phyloP scores from a whole-genome alignment of 2,797 vertebrate species.

The Semotilus atromaculatus region DNA sequence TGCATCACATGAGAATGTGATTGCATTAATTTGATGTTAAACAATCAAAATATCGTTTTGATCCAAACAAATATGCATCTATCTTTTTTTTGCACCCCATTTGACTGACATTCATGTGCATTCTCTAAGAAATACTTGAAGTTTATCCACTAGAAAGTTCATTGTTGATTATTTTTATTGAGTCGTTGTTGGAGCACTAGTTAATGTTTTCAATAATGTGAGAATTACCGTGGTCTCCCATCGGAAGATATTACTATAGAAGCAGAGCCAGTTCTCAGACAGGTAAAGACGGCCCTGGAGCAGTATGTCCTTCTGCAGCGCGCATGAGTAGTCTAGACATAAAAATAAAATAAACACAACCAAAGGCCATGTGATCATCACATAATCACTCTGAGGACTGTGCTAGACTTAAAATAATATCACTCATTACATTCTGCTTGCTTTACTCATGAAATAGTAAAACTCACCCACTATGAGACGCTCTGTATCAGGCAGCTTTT shows the following conservation, averaged over 20 bases:
- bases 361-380: constrained; percentile 10
- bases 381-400: neutral
- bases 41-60: neutral
- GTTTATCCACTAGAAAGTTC: neutral
- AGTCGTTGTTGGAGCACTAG: neutral
- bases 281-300: constrained; percentile 91
- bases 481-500: constrained; percentile 88
- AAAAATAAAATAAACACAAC: constrained; percentile 21
- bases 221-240: constrained; percentile 90
- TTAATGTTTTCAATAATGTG: neutral
- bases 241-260: constrained; percentile 95
- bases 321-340: constrained; percentile 89
- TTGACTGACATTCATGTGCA: neutral
- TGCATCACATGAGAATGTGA: neutral
- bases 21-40: neutral
- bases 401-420: neutral
- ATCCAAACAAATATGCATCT: neutral
- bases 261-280: constrained; percentile 93
- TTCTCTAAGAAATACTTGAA: neutral
- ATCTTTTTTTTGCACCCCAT: neutral
- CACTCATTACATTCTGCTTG: neutral
- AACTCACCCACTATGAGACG: constrained; percentile 90
- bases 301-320: constrained; percentile 91
- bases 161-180: neutral
- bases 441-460: neutral